These are phyloP conservation scores for Euzetes globulus DNA, from an alignment of 2,888 invertebrate genomes.

Conservation along the genomic window DNA sequence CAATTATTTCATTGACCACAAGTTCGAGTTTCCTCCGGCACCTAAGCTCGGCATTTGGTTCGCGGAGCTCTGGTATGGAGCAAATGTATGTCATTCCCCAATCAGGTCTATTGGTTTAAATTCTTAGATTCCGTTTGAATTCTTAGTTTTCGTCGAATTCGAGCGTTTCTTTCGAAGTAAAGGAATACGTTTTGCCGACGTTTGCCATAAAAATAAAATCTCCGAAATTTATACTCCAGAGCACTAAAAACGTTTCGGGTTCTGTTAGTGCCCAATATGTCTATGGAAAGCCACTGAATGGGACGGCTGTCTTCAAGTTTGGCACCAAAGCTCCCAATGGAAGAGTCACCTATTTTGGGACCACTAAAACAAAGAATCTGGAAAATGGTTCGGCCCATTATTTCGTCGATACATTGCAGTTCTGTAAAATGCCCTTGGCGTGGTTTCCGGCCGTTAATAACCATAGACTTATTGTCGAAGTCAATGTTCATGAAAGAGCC, in stretches of 20 bases:
- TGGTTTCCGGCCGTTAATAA: conserved; percentile 30
- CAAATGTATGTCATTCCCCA: conserved; percentile 34
- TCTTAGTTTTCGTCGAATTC: conserved; percentile 12
- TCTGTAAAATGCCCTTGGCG: background rate
- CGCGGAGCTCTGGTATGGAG: conserved; percentile 38
- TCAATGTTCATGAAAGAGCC: conserved; percentile 39
- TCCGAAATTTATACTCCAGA: conserved; percentile 39
- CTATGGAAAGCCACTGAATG: conserved; percentile 38
- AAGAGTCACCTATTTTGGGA: conserved; percentile 30
- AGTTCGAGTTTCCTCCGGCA: conserved; percentile 38
- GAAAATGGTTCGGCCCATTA: conserved; percentile 26
- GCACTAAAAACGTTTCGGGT: conserved; percentile 32
- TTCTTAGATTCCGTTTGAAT: background rate
- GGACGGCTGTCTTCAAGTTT: conserved; percentile 38
- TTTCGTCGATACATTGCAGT: background rate
- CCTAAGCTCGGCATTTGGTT: conserved; percentile 41
- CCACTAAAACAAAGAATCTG: conserved; percentile 7
- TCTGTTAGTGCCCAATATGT: conserved; percentile 28
- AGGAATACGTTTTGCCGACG: conserved; percentile 41
- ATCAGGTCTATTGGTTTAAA: no score
- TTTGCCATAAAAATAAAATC: conserved; percentile 40
- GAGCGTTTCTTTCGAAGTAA: conserved; percentile 38
- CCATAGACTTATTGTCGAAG: conserved; percentile 38
- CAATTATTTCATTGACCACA: conserved; percentile 33
- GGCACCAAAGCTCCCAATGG: conserved; percentile 35